Conservation (phyloP, 2,113 vertebrate species). For the Tyto alba region DNA sequence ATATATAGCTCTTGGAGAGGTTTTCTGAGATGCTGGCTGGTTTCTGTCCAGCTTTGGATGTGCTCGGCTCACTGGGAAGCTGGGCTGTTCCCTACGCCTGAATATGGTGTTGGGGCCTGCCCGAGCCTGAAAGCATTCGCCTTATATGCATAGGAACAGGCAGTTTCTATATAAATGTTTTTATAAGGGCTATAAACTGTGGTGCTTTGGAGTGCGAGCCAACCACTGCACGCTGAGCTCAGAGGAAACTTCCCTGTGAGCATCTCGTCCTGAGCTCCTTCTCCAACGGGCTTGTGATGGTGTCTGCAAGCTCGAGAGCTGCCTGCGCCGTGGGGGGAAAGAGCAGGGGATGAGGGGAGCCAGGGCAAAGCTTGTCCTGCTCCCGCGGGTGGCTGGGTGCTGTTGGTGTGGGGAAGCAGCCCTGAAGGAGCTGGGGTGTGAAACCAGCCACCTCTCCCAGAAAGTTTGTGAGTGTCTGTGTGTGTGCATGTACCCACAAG, state of each 20-base stretch:
- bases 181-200: constrained; percentile 14
- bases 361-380: not conserved
- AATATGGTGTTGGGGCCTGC: constrained; percentile 19
- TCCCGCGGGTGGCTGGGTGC: not conserved
- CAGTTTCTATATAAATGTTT: constrained; percentile 56
- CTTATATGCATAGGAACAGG: constrained; percentile 58
- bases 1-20: constrained; percentile 41
- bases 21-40: constrained; percentile 5
- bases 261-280: not conserved
- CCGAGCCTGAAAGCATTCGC: constrained; percentile 28
- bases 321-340: not conserved
- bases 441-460: not conserved
- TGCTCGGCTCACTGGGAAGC: not conserved
- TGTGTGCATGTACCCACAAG: accelerated
- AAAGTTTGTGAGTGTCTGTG: not conserved
- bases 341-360: not conserved
- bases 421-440: not conserved
- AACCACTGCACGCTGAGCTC: not conserved
- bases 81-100: not conserved
- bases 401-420: not conserved
- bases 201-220: not conserved
- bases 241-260: not conserved
- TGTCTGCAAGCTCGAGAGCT: not conserved
- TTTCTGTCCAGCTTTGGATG: constrained; percentile 45
- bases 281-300: accelerated